Percentiles rank a stretch among this genome's conserved stretches.
phyloP scores from a whole-genome alignment of 2,113 vertebrate species.

The Tychaedon coryphoeus region DNA sequence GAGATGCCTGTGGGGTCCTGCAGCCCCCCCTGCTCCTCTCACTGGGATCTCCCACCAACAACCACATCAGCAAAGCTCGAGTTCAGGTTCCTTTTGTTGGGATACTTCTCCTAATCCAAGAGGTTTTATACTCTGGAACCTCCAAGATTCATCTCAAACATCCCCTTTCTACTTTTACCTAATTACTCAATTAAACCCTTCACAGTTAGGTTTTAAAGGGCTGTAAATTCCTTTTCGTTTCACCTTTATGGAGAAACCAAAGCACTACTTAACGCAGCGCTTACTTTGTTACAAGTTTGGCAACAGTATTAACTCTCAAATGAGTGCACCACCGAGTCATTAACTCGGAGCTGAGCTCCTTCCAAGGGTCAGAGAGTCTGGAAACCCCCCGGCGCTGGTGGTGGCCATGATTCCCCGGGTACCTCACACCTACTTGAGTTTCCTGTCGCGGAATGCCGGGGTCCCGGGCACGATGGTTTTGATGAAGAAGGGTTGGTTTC shows the following conservation, averaged over 20 bases:
- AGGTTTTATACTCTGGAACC: not conserved
- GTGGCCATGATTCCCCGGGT: not conserved
- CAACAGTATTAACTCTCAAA: not conserved
- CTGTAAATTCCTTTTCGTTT: not conserved
- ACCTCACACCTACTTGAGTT: slow-evolving; percentile 81
- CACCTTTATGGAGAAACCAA: not conserved
- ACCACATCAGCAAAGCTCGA: fast-evolving
- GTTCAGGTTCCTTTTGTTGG: not conserved
- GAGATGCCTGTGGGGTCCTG: fast-evolving
- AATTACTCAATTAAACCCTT: not conserved
- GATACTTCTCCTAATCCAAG: not conserved
- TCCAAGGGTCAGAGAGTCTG: not conserved
- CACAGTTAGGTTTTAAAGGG: not conserved
- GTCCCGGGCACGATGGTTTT: slow-evolving; percentile 94
- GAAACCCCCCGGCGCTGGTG: fast-evolving
- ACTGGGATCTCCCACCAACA: fast-evolving
- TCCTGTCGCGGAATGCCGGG: slow-evolving; percentile 85
- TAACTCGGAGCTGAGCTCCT: not conserved
- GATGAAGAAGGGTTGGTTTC: slow-evolving; percentile 93
- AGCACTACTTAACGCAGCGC: not conserved
- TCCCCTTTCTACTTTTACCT: not conserved
- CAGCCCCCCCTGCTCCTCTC: not conserved
- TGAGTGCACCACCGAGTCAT: fast-evolving
- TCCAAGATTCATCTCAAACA: not conserved
- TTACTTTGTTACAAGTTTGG: not conserved